phyloP scores from a whole-genome alignment of 64 coral and sea anemone genomes.

The Acropora tenuis region DNA sequence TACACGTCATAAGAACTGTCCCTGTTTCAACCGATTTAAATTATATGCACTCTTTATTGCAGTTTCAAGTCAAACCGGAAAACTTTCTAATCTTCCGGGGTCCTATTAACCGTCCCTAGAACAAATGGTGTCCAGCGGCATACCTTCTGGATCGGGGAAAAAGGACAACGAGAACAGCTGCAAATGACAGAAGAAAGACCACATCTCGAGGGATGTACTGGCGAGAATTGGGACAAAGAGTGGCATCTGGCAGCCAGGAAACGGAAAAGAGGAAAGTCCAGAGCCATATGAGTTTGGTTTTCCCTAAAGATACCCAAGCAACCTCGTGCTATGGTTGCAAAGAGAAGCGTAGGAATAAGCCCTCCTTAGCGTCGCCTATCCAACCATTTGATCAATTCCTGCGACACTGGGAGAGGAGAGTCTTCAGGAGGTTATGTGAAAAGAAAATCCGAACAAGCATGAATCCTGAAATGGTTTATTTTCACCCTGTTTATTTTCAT shows the following conservation, averaged over 20 bases:
- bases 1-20: too few relatives aligned
- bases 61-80: too few relatives aligned
- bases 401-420: slow-evolving; percentile 32
- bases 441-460: slow-evolving; percentile 26
- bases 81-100: not conserved
- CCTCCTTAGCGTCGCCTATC: slow-evolving; percentile 12
- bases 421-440: slow-evolving; percentile 22
- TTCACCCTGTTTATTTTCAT: not conserved
- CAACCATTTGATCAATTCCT: slow-evolving; percentile 57
- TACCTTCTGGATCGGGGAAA: not conserved
- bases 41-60: too few relatives aligned
- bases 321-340: slow-evolving; percentile 47
- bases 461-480: not conserved
- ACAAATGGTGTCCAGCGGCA: not conserved
- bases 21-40: too few relatives aligned
- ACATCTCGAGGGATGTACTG: not conserved
- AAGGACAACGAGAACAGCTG: not conserved
- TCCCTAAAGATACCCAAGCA: slow-evolving; percentile 32
- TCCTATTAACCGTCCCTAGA: slow-evolving; percentile 18
- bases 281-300: not conserved
- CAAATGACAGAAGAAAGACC: not conserved
- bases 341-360: slow-evolving; percentile 15
- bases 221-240: slow-evolving; percentile 10
- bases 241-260: not conserved
- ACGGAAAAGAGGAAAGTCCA: not conserved